Percentiles rank a stretch among this genome's conserved stretches.
phyloP scores from a whole-genome alignment of 1,140 invertebrate species.

The Ptiloglossa arizonensis region DNA sequence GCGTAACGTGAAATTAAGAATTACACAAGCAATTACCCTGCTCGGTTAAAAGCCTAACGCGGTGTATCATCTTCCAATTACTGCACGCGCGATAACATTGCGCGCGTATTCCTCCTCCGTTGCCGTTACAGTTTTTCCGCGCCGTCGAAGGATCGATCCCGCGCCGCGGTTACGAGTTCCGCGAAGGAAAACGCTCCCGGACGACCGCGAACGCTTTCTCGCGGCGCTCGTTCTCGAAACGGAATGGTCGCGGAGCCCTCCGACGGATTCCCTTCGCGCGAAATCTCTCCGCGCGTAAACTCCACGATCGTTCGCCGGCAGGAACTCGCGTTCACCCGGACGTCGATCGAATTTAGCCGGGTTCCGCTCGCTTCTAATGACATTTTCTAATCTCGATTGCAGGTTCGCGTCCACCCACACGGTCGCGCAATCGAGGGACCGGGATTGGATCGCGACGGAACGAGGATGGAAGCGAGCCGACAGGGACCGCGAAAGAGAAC shows the following conservation, averaged over 20 bases:
- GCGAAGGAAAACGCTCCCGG: background rate
- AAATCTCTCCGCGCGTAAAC: slow-evolving; percentile 14
- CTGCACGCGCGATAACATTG: slow-evolving; percentile 68
- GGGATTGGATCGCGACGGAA: background rate
- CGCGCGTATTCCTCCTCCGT: background rate
- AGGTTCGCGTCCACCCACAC: slow-evolving; percentile 30
- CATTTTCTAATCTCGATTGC: slow-evolving; percentile 77
- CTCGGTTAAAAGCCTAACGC: slow-evolving; percentile 72
- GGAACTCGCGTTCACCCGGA: no score
- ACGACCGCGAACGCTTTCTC: slow-evolving; percentile 9
- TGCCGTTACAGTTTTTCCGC: slow-evolving; percentile 27
- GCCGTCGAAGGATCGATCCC: slow-evolving; percentile 17
- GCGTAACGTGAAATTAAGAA: slow-evolving; percentile 81
- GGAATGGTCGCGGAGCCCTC: no score
- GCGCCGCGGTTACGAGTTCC: slow-evolving; percentile 22
- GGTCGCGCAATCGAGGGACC: background rate
- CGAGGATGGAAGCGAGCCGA: background rate
- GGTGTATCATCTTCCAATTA: slow-evolving; percentile 81
- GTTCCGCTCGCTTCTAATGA: slow-evolving; percentile 70
- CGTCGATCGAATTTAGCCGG: slow-evolving; percentile 29
- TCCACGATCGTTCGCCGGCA: no score
- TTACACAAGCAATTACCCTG: slow-evolving; percentile 80
- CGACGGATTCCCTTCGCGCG: slow-evolving; percentile 12
- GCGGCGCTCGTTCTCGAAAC: no score
- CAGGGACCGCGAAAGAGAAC: background rate